Base-by-base conservation (phyloP, 2,113 vertebrate species). In the Reinhardtius hippoglossoides region DNA sequence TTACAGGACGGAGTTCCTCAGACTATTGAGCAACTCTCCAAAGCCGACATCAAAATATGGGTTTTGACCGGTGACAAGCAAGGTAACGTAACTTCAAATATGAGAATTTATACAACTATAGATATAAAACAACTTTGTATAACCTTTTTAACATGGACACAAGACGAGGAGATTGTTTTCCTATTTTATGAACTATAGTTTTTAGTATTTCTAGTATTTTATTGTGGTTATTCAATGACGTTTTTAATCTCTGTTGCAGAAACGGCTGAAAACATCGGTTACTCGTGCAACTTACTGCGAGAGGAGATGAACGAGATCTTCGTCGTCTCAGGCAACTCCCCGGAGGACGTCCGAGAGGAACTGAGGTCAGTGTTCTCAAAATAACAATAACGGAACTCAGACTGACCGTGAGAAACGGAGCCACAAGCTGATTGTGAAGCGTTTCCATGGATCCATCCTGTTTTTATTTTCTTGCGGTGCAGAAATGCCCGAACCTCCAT, bases 61-160 rank as follows among this genome's bases (percentile, higher is more conserved):
- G 95, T 99, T 84, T 93, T 99, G 56, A 99, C 97, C 0, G 98
- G 98, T 14, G 98, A 99, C 92, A 99, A 99, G 61, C 97, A 98
- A 96, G 98, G 98, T 99, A 40, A 3, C 3, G 4, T 52, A 8
- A 40, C 20, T 44, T 26, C 0, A 20, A 12, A 20, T 9, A 14
- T 9, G 2, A 42, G 9, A 2, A 40, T 40, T 40, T 12, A 40
- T 40, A 40, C 8, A 12, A 3, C 13, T 42, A 7, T 9, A 1
- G 35, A 37, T 42, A 42, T 42, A 42, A 42, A 13, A 10, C 10
- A 37, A 9, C 35, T 37, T 9, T 9, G 9, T 37, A 37, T 37
- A 37, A 37, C 1, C 15, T 46, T 46, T 42, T 46, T 46, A 16
- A 26, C 52, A 56, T 23, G 12, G 7, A 58, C 44, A 42, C 13